phyloP scores from a whole-genome alignment of 2,797 vertebrate species.

The Pristis pectinata region DNA sequence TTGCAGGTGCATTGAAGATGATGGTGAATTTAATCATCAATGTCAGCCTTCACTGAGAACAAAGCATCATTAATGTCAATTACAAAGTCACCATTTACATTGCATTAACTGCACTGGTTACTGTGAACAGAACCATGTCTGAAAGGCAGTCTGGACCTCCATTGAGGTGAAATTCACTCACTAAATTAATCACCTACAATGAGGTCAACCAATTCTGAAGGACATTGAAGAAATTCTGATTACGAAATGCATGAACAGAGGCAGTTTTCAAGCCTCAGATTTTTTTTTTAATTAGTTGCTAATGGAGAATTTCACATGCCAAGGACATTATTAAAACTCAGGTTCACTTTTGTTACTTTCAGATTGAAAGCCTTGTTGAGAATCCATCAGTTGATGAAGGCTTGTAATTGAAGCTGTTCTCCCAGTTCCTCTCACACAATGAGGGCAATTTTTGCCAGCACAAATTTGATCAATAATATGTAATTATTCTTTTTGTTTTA shows the following conservation, averaged over 20 bases:
- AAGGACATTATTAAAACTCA: background rate
- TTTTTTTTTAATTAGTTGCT: background rate
- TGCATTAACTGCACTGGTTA: background rate
- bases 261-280: background rate
- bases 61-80: background rate
- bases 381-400: background rate
- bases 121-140: background rate
- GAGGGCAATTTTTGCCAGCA: background rate
- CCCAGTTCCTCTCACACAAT: no score
- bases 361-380: background rate
- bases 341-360: background rate
- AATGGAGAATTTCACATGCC: background rate
- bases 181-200: background rate
- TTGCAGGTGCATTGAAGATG: no score
- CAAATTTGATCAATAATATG: background rate
- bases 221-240: background rate
- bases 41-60: no score
- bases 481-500: conserved; percentile 11
- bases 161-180: background rate
- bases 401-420: conserved; percentile 12
- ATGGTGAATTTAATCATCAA: no score
- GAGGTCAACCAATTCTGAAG: background rate
- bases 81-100: background rate
- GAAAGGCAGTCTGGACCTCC: background rate
- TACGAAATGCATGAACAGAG: background rate